Base-by-base conservation (phyloP, 2,113 vertebrate genomes). In the Haliaeetus leucogaster region DNA sequence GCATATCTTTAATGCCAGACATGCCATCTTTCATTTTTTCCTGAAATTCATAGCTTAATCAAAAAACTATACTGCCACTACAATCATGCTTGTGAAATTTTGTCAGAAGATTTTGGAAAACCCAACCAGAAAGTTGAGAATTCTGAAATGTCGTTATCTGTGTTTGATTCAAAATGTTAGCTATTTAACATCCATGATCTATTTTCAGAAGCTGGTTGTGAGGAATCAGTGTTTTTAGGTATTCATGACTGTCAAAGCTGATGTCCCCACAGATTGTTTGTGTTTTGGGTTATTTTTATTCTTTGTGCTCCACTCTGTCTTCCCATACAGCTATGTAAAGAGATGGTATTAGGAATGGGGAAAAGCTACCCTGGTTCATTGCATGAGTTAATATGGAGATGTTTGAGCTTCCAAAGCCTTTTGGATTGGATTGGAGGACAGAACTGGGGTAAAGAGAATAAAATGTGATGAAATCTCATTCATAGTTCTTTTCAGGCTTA, bases 201-300 rank as follows among this genome's bases (percentile, higher is more conserved):
- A 7, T 43, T 72, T 68, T 48, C 38, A 55, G 58, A 77, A 67
- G 4, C 0, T 47, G 3, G 7, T 79, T 76, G 38, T 80, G 47
- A 70, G 12, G 26, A 61, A 66, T 66, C 0, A 0, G 1, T 38
- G 7, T 2, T 74, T 40, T 50, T 67, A 66, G 20, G 7, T 42
- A 25, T 9, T 47, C 10, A 9, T 16, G 7, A 43, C 23, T 52
- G 13, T 52, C 36, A 50, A 56, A 73, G 38, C 36, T 38, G 5
- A 71, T 76, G 42, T 52, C 9, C 3, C 14, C 11, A 63, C 18
- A 63, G 7, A 55, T 73, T 36, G 10, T 73, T 53, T 56, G 13
- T 50, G 21, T 4, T 71, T 56, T 70, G 47, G 13, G 17, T 63
- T 68, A 14, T 16, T 93, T 77, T 48, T 42, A 22, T 78, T 78